phyloP scores from a whole-genome alignment of 2,113 vertebrate species.

The Laticauda colubrina region DNA sequence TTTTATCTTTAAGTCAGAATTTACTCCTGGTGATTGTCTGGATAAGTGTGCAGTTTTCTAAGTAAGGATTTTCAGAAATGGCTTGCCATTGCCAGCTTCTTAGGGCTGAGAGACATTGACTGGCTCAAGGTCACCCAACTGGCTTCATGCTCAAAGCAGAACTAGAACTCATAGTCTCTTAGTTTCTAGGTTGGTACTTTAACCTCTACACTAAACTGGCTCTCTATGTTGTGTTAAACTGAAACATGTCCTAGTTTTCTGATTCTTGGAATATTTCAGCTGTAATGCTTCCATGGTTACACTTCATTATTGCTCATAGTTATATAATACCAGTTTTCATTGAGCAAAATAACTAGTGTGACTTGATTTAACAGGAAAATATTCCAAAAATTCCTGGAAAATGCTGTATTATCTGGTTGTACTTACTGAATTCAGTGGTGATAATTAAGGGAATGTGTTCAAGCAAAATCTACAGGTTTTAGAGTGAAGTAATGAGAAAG shows the following conservation, averaged over 20 bases:
- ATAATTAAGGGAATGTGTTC: background rate
- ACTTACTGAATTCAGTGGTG: background rate
- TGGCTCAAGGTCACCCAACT: background rate
- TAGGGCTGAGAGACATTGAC: background rate
- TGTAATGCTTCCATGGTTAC: background rate
- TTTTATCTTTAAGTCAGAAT: background rate
- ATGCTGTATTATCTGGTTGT: background rate
- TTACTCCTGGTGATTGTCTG: background rate
- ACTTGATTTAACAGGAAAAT: background rate
- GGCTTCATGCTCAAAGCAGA: background rate
- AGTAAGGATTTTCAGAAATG: background rate
- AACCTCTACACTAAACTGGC: background rate
- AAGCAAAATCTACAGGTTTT: slow-evolving; percentile 2
- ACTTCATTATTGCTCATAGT: slow-evolving; percentile 27
- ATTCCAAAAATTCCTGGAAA: background rate
- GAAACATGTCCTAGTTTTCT: slow-evolving; percentile 34
- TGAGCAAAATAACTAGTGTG: slow-evolving; percentile 23
- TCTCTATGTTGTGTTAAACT: slow-evolving; percentile 41
- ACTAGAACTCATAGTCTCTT: background rate
- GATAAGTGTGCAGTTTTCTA: background rate
- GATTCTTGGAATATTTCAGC: slow-evolving; percentile 26
- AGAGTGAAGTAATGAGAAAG: slow-evolving; percentile 8
- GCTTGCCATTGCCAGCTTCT: background rate
- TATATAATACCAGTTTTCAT: background rate
- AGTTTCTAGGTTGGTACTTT: background rate